These are phyloP conservation scores for Sebastes iracundus DNA, from an alignment of 2,797 vertebrate species.

Conservation along the genomic window DNA sequence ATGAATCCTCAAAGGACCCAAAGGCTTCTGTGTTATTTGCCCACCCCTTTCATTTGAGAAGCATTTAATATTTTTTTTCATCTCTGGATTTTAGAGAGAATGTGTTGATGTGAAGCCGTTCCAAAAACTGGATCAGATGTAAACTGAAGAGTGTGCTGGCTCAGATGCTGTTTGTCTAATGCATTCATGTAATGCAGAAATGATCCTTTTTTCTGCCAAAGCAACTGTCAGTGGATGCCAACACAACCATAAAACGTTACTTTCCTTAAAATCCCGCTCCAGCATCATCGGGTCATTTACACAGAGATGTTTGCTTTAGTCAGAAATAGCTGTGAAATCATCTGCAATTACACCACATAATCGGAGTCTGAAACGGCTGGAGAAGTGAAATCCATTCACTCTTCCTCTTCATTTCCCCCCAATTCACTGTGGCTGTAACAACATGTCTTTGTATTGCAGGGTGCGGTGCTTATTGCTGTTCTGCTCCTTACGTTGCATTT, in stretches of 20 bases:
- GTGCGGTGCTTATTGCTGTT: background rate
- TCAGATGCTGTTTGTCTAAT: constrained; percentile 20
- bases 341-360: constrained; percentile 33
- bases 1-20: background rate
- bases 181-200: constrained; percentile 24
- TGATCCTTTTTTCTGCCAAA: constrained; percentile 7
- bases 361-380: constrained; percentile 42
- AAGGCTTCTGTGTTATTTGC: background rate
- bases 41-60: background rate
- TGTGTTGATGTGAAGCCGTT: background rate
- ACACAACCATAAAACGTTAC: constrained; percentile 7
- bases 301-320: constrained; percentile 61
- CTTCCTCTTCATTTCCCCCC: background rate
- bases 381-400: constrained; percentile 43
- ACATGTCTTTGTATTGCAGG: background rate
- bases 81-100: background rate
- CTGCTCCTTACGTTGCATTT: background rate
- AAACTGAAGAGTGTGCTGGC: constrained; percentile 17
- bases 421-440: background rate
- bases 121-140: constrained; percentile 14
- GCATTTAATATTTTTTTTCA: constrained; percentile 4
- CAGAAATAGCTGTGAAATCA: constrained; percentile 38
- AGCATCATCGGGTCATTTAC: constrained; percentile 29
- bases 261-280: background rate
- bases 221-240: constrained; percentile 2